Conservation (phyloP, 2,888 invertebrate genomes). For the Tridacna gigas region DNA sequence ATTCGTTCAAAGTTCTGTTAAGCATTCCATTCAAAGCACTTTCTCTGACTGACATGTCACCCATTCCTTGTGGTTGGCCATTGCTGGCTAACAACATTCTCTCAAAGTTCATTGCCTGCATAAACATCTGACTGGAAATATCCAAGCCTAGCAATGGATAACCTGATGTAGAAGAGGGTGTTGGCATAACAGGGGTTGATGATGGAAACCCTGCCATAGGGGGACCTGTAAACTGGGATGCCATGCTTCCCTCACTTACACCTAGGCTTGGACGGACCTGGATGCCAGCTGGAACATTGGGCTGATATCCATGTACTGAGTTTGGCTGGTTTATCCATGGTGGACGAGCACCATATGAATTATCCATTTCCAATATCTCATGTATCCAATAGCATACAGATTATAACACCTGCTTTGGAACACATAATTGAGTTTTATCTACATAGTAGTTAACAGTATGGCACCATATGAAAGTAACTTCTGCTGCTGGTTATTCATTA, state of each 20-base stretch:
- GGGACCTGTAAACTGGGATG: slow-evolving; percentile 27
- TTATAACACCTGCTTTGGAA: not conserved
- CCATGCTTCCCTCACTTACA: not conserved
- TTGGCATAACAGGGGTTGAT: slow-evolving; percentile 29
- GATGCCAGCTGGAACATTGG: not conserved
- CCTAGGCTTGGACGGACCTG: not conserved
- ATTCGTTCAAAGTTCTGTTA: slow-evolving; percentile 25
- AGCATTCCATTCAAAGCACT: slow-evolving; percentile 5
- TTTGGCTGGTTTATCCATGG: slow-evolving; percentile 34
- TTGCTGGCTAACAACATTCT: slow-evolving; percentile 41
- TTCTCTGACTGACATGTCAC: slow-evolving; percentile 28
- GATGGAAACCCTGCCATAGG: slow-evolving; percentile 40
- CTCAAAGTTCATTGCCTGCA: slow-evolving; percentile 74
- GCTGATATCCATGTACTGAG: slow-evolving; percentile 9
- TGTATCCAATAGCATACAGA: not conserved
- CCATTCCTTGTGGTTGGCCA: slow-evolving; percentile 38
- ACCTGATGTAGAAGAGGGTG: slow-evolving; percentile 33
- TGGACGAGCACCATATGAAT: slow-evolving; percentile 45
- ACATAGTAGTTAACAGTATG: no score
- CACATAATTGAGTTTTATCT: no score
- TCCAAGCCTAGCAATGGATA: slow-evolving; percentile 67
- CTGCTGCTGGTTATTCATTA: no score
- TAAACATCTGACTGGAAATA: slow-evolving; percentile 69
- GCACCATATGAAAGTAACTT: no score
- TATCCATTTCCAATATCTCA: slow-evolving; percentile 34